Conservation (phyloP, 2,888 invertebrate genomes). For the Amphimallon solstitiale region DNA sequence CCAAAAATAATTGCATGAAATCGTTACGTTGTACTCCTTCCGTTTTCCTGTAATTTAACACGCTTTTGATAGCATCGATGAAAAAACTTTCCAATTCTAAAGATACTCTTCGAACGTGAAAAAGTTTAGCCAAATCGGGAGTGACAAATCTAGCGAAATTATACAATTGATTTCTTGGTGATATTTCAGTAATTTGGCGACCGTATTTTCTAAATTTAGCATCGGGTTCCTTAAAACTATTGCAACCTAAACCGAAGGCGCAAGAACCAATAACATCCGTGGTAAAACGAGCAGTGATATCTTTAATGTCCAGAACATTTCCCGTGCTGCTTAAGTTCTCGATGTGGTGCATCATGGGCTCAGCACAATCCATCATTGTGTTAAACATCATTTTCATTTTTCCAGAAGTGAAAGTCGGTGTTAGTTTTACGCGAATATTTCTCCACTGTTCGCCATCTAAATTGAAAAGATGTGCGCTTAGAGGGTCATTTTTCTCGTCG, state of each 20-base stretch:
- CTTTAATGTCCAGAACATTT: slow-evolving; percentile 32
- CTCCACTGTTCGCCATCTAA: slow-evolving; percentile 31
- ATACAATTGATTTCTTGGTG: not conserved
- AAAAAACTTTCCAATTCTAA: slow-evolving; percentile 53
- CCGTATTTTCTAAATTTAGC: slow-evolving; percentile 38
- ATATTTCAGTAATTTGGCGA: not conserved
- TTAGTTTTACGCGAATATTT: slow-evolving; percentile 27
- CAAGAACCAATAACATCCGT: slow-evolving; percentile 37
- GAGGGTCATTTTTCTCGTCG: slow-evolving; percentile 20
- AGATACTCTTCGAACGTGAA: slow-evolving; percentile 42
- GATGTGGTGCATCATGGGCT: slow-evolving; percentile 17
- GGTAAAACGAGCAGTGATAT: slow-evolving; percentile 33
- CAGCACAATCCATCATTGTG: slow-evolving; percentile 25
- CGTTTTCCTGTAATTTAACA: slow-evolving; percentile 48
- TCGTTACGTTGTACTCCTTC: slow-evolving; percentile 50
- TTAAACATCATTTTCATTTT: slow-evolving; percentile 39
- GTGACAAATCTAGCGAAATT: slow-evolving; percentile 40
- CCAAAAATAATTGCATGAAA: slow-evolving; percentile 56
- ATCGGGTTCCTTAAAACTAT: slow-evolving; percentile 28
- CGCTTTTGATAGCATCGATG: slow-evolving; percentile 44
- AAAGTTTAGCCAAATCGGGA: slow-evolving; percentile 41
- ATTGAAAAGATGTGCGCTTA: slow-evolving; percentile 30
- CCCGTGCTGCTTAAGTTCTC: not conserved
- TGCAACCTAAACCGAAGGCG: slow-evolving; percentile 36
- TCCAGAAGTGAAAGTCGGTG: slow-evolving; percentile 32